These are phyloP conservation scores for Bombus fervidus DNA, from an alignment of 1,140 invertebrate species.

Conservation along the genomic window DNA sequence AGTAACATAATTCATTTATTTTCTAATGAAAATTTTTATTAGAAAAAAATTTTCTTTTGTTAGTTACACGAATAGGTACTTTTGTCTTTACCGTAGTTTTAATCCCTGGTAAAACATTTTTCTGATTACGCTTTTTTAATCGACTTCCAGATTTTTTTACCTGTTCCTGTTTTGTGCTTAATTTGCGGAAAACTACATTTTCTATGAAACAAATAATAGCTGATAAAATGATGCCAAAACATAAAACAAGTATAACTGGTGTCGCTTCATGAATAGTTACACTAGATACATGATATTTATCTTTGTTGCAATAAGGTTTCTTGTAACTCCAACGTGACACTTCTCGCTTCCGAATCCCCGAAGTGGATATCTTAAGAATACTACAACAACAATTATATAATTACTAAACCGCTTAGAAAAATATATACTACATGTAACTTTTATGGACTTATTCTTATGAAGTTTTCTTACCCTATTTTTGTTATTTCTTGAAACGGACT, in stretches of 20 bases:
- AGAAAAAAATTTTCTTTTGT: background rate
- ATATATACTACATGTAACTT: background rate
- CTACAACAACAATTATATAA: conserved; percentile 1
- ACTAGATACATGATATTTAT: conserved; percentile 36
- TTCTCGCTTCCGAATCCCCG: conserved; percentile 54
- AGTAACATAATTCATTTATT: conserved; percentile 7
- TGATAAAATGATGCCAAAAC: conserved; percentile 50
- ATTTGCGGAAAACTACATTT: conserved; percentile 24
- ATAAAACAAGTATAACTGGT: conserved; percentile 57
- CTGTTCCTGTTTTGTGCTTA: background rate
- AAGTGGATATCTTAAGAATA: conserved; percentile 42
- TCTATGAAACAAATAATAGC: conserved; percentile 54
- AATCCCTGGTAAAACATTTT: background rate
- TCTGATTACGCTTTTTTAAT: background rate
- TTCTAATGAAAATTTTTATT: background rate
- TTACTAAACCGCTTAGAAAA: background rate
- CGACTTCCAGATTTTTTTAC: background rate
- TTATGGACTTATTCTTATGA: background rate
- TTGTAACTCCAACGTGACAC: conserved; percentile 32
- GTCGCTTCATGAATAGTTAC: conserved; percentile 56
- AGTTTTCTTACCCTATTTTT: conserved; percentile 51
- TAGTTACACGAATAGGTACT: too few species aligned
- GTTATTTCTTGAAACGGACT: conserved; percentile 57
- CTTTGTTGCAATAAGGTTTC: conserved; percentile 52
- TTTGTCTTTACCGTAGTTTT: background rate